Evolutionary conservation across 2,888 invertebrate genomes (phyloP).

Genomic region (Dermolepida albohirtum): DNA sequence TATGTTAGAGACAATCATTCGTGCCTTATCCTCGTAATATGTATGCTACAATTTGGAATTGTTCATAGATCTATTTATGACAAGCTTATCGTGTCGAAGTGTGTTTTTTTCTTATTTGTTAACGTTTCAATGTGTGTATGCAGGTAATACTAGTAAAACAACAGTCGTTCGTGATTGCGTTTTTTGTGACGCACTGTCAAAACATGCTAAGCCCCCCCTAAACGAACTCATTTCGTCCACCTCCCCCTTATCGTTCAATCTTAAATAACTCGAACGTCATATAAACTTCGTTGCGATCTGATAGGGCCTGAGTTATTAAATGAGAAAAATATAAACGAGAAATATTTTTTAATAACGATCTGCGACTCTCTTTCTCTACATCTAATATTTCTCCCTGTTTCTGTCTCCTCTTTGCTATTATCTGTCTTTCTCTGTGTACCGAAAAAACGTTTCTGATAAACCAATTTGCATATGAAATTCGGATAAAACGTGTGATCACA

Average conservation of each 20-base stretch:
- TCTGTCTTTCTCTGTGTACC: neutral
- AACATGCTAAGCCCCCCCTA: constrained; percentile 52
- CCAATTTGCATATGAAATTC: constrained; percentile 19
- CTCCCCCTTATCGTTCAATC: constrained; percentile 50
- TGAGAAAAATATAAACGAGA: constrained; percentile 42
- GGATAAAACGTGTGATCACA: neutral
- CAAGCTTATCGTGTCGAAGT: constrained; percentile 24
- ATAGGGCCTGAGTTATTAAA: constrained; percentile 51
- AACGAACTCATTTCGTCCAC: constrained; percentile 28
- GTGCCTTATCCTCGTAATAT: too few species aligned
- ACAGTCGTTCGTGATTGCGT: constrained; percentile 54
- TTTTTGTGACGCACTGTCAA: constrained; percentile 59
- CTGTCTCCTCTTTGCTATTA: neutral
- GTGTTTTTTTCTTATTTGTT: constrained; percentile 19
- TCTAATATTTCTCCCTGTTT: neutral
- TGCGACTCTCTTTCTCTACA: neutral
- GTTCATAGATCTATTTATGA: constrained; percentile 16
- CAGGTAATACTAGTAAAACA: constrained; percentile 11
- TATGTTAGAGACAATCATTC: too few species aligned
- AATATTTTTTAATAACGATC: constrained; percentile 38
- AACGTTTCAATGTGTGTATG: neutral
- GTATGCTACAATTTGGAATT: too few species aligned
- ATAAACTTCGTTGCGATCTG: constrained; percentile 51
- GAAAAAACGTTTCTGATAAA: constrained; percentile 25
- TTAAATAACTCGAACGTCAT: constrained; percentile 55